Evolutionary conservation across 2,888 invertebrate genomes (phyloP), one percentile per base, ranked within the genome.

Genomic region (Acanthosepion pharaonis): DNA sequence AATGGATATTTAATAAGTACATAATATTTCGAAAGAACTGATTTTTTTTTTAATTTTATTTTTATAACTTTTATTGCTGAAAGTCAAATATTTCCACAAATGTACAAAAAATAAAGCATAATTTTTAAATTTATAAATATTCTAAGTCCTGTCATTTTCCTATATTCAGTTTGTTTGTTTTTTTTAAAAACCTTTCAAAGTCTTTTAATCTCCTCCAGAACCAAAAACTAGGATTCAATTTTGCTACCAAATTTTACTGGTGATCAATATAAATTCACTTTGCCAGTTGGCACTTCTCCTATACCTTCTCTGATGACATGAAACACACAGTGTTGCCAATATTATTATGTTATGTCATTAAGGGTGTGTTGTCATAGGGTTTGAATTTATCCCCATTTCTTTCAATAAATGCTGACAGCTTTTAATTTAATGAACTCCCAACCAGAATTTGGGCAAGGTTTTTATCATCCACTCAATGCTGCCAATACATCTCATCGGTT

Each of bases 1-100:
- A 78, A 78, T 28, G 78, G 78, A 78, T n/a, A 78, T 78, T 78
- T 78, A n/a, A 78, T 78, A 78, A n/a, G 78, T n/a, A 78, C 78
- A 78, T 78, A 78, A n/a, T n/a, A 78, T 28, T 11, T 11, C 2
- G n/a, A 1, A n/a, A n/a, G 78, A n/a, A 78, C 6, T 64, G 8
- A 2, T 11, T 78, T 78, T n/a, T n/a, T n/a, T 15, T 78, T 78
- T 42, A 2, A 42, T 42, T 42, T 42, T 42, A 42, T 42, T 42
- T 42, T 42, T 42, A 42, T 42, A 42, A 42, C 42, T 42, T 42
- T 33, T 18, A 59, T 5, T 23, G 55, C 4, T 55, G 55, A 23
- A 59, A 11, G 15, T 33, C 4, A 78, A 78, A 78, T 78, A 78
- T 78, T 78, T 78, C 78, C 11, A 33, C 23, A n/a, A 78, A 78